Evolutionary conservation across 2,888 invertebrate species (phyloP), one percentile per base, ranked within the genome.

Genomic region (Agriotes lineatus): DNA sequence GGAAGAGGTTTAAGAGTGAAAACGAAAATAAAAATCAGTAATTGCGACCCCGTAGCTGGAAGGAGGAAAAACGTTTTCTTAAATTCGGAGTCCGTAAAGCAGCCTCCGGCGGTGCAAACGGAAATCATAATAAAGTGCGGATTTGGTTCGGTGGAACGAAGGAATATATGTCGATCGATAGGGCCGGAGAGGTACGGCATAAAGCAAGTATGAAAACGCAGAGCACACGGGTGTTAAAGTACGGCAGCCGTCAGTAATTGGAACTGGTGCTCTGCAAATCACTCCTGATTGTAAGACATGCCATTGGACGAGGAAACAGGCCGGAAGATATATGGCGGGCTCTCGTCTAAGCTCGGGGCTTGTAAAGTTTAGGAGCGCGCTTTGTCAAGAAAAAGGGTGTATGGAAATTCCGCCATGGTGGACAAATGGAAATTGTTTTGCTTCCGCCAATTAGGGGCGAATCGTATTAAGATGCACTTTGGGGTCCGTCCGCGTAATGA

Each of bases 201-300:
- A 56, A 56, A 60, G 25, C 52, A 48, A 54, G 37, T 60, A 67
- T 57, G 48, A 63, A 68, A 63, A 62, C 71, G 74, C 61, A 71
- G 72, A 64, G 67, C 64, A n/a, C n/a, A 66, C 54, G 64, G 69
- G 71, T 62, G 68, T 65, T 71, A 77, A 77, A 75, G 77, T 79
- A 75, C 72, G 75, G 73, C 74, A 76, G 76, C 75, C 77, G 77
- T 76, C 74, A 75, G 78, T 80, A 80, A 80, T 79, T 80, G 79
- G 79, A 78, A 77, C 76, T 76, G 77, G 76, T 79, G 76, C 78
- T 76, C 78, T 79, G 78, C 79, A 79, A 80, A 79, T 79, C 80
- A 80, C 78, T 79, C 77, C 76, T 79, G 79, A 80, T 80, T 78
- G 79, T 78, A 78, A 80, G 79, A 80, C 78, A 77, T 75, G 77